Base-by-base conservation (phyloP, 1,140 invertebrate genomes). In the Ruditapes philippinarum region DNA sequence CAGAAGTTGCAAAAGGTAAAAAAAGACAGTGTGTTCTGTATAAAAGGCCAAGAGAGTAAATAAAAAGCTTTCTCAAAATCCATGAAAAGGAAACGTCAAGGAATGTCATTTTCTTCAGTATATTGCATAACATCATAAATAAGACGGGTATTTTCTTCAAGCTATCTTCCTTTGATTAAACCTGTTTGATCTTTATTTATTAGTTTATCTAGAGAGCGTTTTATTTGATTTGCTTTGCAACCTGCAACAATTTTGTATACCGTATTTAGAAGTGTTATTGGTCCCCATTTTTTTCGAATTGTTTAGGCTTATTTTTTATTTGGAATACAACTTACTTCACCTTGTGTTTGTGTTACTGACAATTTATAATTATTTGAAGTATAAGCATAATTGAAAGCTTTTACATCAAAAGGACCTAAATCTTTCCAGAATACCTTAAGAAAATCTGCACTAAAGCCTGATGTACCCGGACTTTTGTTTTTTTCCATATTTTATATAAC, bases 201-300 rank as follows among this genome's bases (percentile, higher is more conserved):
- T 38, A 74, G 25, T 45, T 74, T 74, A 25, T 74, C 31, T n/a
- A 74, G 36, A 40, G 0, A 22, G n/a, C 22, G n/a, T 74, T 74
- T 74, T 1, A 74, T 40, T 74, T 12, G 33, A 38, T 74, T 74
- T 40, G 70, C 70, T 74, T 38, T 74, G n/a, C 36, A 38, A 22
- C 70, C 70, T 40, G 70, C 3, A n/a, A 4, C 70, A 33, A 74
- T 74, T 74, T 74, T n/a, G n/a, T n/a, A n/a, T 74, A 74, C 70
- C 22, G 70, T 74, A 74, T 74, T 74, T 0, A 74, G 42, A 74
- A 74, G 31, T 38, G 70, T 74, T 36, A 74, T 74, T 38, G 70
- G 70, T 38, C 33, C 19, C 70, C 38, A 40, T 19, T 36, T 74
- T 36, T 74, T 22, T 74, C 33, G n/a, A 19, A 57, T 5, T 57